Evolutionary conservation across 1,140 invertebrate species (phyloP).

Genomic region (Drosophila lowei): DNA sequence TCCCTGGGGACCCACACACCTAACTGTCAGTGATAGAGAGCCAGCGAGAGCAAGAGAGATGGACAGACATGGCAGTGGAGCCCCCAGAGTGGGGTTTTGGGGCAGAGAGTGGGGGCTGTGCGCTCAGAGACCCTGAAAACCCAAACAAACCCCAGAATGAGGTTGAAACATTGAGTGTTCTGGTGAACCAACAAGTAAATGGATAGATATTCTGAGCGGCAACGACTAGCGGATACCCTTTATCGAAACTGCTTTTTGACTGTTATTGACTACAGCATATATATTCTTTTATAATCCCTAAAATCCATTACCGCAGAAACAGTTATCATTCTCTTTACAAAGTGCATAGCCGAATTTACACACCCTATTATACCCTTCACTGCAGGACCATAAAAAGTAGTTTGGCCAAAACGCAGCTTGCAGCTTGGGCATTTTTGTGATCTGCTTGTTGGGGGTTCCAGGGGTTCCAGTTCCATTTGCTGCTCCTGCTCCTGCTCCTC

Average conservation of each 20-base stretch:
- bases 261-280: too few relatives aligned
- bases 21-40: slow-evolving; percentile 64
- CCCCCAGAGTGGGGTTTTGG: background rate
- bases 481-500: slow-evolving; percentile 26
- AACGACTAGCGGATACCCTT: background rate
- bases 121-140: slow-evolving; percentile 27
- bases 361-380: background rate
- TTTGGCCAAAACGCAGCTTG: slow-evolving; percentile 34
- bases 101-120: slow-evolving; percentile 4
- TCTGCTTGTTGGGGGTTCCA: background rate
- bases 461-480: slow-evolving; percentile 1
- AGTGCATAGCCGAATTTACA: too few relatives aligned
- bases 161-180: slow-evolving; percentile 62
- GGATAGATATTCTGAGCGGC: background rate
- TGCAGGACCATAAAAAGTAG: slow-evolving; percentile 15
- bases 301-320: too few relatives aligned
- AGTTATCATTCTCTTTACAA: too few relatives aligned
- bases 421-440: slow-evolving; percentile 32
- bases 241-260: too few relatives aligned
- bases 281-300: background rate
- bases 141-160: slow-evolving; percentile 43
- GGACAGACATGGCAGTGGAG: slow-evolving; percentile 12
- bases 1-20: slow-evolving; percentile 58
- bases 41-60: background rate
- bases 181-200: slow-evolving; percentile 61